Conservation (phyloP, 2,888 invertebrate genomes). For the Rotaria macrura region DNA sequence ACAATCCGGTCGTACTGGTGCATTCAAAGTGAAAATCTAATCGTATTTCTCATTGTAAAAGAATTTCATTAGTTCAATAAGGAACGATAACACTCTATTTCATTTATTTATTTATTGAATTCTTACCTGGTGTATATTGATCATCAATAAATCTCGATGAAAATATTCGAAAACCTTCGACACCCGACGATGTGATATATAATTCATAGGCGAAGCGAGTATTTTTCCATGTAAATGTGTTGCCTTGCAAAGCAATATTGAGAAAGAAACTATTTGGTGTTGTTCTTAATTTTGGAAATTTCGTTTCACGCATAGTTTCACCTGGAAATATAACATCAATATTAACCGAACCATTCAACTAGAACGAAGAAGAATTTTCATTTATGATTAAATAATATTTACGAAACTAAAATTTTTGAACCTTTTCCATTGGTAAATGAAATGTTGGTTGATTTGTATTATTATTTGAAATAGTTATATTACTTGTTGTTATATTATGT, state of each 20-base stretch:
- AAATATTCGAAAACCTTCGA: not conserved
- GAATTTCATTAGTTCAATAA: too few relatives aligned
- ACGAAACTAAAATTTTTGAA: not conserved
- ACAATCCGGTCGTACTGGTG: too few relatives aligned
- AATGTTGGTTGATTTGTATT: not conserved
- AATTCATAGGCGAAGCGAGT: not conserved
- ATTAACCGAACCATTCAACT: not conserved
- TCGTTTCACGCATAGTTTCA: not conserved
- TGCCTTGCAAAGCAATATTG: not conserved
- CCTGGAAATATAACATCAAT: not conserved
- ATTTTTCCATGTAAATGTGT: not conserved
- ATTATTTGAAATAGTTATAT: not conserved
- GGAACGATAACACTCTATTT: too few relatives aligned
- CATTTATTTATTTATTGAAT: too few relatives aligned
- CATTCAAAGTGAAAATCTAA: too few relatives aligned
- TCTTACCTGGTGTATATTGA: not conserved
- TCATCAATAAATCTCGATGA: not conserved
- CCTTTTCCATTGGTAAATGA: not conserved
- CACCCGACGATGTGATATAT: not conserved
- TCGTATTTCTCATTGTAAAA: too few relatives aligned
- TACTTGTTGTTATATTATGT: not conserved
- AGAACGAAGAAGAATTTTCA: not conserved
- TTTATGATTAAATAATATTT: not conserved
- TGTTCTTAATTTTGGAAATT: constrained; percentile 2
- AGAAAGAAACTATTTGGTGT: not conserved